Conservation (phyloP, 2,113 vertebrate genomes). For the Aplodontia rufa region DNA sequence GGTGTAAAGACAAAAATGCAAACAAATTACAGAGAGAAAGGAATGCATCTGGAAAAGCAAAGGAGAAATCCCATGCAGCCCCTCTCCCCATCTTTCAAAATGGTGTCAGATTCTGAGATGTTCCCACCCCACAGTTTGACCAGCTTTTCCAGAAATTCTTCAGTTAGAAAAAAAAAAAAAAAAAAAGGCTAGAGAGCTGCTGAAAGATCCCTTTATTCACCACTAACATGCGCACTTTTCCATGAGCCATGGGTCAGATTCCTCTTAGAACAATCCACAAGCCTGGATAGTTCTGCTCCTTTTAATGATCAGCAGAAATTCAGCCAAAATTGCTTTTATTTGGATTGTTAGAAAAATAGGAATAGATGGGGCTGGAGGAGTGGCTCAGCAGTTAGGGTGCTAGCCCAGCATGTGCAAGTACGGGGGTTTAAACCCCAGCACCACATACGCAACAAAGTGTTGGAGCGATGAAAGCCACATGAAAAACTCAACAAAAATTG, state of each 20-base stretch:
- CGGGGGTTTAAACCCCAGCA: too few species aligned
- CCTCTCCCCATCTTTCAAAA: background rate
- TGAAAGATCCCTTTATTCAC: background rate
- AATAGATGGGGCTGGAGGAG: too few species aligned
- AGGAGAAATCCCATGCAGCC: background rate
- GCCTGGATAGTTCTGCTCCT: background rate
- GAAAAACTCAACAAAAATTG: too few species aligned
- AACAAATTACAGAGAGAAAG: background rate
- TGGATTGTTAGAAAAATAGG: background rate
- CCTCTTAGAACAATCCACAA: background rate
- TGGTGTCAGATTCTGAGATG: background rate
- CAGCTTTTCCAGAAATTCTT: background rate
- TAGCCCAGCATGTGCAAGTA: too few species aligned
- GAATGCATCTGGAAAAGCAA: background rate
- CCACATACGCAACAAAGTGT: too few species aligned
- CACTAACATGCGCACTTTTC: fast-evolving
- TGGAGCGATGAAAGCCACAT: too few species aligned
- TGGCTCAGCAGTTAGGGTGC: too few species aligned
- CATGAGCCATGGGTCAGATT: fast-evolving
- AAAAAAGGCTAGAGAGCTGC: background rate
- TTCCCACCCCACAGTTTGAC: too few species aligned
- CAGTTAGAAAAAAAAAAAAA: background rate
- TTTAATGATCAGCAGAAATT: background rate
- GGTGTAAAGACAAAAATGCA: background rate
- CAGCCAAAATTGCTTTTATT: background rate